Evolutionary conservation across 2,888 invertebrate species (phyloP), one percentile per base, ranked within the genome.

Genomic region (Drosophila anomalata): DNA sequence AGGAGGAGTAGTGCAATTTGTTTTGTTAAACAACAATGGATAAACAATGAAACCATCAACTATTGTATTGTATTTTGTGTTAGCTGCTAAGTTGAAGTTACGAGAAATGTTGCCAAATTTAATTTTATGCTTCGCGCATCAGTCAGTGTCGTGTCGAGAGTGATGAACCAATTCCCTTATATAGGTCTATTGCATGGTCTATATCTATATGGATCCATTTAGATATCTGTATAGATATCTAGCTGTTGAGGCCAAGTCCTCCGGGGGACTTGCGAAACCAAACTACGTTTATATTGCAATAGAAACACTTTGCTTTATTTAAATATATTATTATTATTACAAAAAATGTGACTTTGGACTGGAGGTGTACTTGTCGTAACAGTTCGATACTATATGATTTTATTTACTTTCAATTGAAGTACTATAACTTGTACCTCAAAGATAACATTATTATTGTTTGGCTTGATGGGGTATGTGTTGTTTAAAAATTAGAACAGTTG

Each of bases 31-130:
- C 31, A 59, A 60, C 14, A 42, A 42, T 42, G 41, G 41, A 42
- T 42, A 42, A 20, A 42, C 17, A 42, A 9, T 9, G 20, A 20
- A 48, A 55, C 33, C 47, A 69, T 74, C 69, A 71, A 77, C 69
- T 75, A 58, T 79, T 66, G 70, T 80, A 77, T 72, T 75, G 75
- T 76, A 71, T 76, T 78, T 84, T 87, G 74, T 77, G 78, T 85
- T 87, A 89, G 87, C 72, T 71, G 68, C 77, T 89, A 89, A 86
- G 89, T 88, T 85, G 71, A 78, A 42, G 41, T 83, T 80, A 86
- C 66, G 42, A 81, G 79, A 89, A 89, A 86, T 89, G 89, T 89
- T 89, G 89, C 89, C 89, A 89, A 89, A 89, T 88, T 84, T 84
- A 87, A 87, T 87, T 84, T 84, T 77, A 84, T 85, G 76, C 79